phyloP scores from a whole-genome alignment of 2,888 invertebrate genomes.

The Diadegma fenestrale region DNA sequence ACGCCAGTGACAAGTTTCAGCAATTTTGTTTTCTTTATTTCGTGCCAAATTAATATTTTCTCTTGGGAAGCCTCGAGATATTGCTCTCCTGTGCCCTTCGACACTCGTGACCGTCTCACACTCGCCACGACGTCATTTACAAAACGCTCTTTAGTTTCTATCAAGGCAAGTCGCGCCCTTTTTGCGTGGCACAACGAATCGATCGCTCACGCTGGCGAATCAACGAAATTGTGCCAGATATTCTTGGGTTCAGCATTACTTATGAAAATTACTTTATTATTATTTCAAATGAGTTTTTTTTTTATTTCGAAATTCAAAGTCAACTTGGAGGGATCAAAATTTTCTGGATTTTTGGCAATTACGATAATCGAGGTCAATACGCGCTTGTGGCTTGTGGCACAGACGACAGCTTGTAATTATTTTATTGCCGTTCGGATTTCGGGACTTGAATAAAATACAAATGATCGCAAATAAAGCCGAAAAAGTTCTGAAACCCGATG shows the following conservation, averaged over 20 bases:
- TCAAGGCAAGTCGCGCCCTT: too few relatives aligned
- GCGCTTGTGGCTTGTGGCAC: not conserved
- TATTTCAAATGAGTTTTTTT: not conserved
- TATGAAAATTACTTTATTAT: too few relatives aligned
- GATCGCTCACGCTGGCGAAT: too few relatives aligned
- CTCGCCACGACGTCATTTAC: conserved; percentile 22
- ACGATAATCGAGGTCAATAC: not conserved
- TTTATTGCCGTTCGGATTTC: not conserved
- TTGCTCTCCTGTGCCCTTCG: conserved; percentile 14
- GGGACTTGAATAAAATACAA: not conserved
- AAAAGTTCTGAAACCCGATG: too few relatives aligned
- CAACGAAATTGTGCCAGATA: not conserved
- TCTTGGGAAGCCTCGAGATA: conserved; percentile 39
- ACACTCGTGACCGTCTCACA: conserved; percentile 42
- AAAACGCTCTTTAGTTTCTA: conserved; percentile 13
- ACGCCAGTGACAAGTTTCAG: conserved; percentile 57
- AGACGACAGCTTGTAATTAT: not conserved
- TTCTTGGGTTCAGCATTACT: too few relatives aligned
- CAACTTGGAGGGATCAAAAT: not conserved
- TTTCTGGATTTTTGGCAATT: not conserved
- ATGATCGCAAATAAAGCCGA: not conserved
- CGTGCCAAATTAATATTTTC: not conserved
- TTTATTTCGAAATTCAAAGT: not conserved
- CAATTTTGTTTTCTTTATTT: not conserved
- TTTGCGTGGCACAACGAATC: not conserved